Base-by-base conservation (phyloP, 2,888 invertebrate species). In the Orgyia antiqua region DNA sequence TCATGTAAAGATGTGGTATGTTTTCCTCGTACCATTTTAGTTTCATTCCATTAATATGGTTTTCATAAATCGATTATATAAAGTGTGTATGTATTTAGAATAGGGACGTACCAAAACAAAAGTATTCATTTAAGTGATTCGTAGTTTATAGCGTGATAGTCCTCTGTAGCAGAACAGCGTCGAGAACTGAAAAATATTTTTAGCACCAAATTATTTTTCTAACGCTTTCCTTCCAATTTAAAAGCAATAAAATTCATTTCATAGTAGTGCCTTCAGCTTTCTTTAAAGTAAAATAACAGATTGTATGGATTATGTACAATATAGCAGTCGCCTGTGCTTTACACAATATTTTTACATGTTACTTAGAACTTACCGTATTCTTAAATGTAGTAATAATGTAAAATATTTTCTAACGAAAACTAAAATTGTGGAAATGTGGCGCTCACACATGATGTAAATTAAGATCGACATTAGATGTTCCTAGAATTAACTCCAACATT, bases 181-280 rank as follows among this genome's bases (percentile, higher is more conserved):
- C 70, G 68, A 68, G 71, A 58, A 68, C 68, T n/a, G n/a, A 62
- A 67, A 65, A 51, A 53, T 72, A 68, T 73, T 72, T 23, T 69
- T 65, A 68, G 73, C 76, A 68, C 60, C 51, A 76, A 75, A 71
- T 80, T 80, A 75, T 79, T 80, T 82, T 79, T 79, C 69, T 74
- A 79, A 76, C 54, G 78, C 82, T 80, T 75, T 68, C 65, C 74
- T 80, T 79, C 79, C 77, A 77, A 8, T 31, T 58, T 63, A 41
- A 54, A 72, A 82, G 79, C 79, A 82, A 83, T 80, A 78, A 76
- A 55, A 55, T 78, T 79, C 57, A 62, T 78, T 84, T 80, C 64
- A 76, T 69, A 63, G 84, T 86, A 84, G 84, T 86, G 84, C 84
- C 84, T 86, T 86, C 77, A 77, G 84, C 84, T 83, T 86, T 63